A percentile compares a stretch with the other conserved stretches of the same genome.
Conservation (phyloP, 2,113 vertebrate species). For the Stomatorhinus ivindoensis region DNA sequence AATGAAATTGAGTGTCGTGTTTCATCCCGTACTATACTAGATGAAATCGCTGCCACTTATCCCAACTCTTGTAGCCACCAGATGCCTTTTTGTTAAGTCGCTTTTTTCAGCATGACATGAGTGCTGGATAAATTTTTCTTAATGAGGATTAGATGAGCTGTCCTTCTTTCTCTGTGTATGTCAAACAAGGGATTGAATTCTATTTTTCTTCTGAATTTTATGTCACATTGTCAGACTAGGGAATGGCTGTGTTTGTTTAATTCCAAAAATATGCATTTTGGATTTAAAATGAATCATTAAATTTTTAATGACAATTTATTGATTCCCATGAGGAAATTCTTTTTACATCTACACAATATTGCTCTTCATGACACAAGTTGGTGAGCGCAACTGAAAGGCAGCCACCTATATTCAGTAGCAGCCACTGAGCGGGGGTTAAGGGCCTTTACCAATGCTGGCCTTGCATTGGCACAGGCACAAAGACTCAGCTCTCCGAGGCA, state of each 20-base stretch:
- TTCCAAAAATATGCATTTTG: background rate
- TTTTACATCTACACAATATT: background rate
- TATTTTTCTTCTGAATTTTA: background rate
- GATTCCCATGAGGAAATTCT: background rate
- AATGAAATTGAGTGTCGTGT: background rate
- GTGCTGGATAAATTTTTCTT: background rate
- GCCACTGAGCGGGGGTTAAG: background rate
- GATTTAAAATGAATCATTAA: background rate
- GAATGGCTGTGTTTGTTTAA: background rate
- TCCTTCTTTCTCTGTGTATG: background rate
- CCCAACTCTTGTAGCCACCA: background rate
- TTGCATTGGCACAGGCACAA: background rate
- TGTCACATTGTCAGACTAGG: background rate
- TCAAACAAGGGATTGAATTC: background rate
- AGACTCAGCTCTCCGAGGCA: background rate
- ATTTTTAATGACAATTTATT: background rate
- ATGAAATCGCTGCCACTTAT: background rate
- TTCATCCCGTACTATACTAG: background rate
- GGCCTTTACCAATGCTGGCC: background rate
- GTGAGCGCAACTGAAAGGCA: background rate
- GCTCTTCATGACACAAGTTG: background rate
- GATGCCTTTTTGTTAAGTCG: background rate
- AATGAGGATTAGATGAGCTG: background rate
- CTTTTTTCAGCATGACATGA: background rate
- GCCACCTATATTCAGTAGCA: background rate